A percentile compares a stretch with the other conserved stretches of the same genome.
Conservation (phyloP, 2,113 vertebrate genomes). For the Pterocles burchelli region DNA sequence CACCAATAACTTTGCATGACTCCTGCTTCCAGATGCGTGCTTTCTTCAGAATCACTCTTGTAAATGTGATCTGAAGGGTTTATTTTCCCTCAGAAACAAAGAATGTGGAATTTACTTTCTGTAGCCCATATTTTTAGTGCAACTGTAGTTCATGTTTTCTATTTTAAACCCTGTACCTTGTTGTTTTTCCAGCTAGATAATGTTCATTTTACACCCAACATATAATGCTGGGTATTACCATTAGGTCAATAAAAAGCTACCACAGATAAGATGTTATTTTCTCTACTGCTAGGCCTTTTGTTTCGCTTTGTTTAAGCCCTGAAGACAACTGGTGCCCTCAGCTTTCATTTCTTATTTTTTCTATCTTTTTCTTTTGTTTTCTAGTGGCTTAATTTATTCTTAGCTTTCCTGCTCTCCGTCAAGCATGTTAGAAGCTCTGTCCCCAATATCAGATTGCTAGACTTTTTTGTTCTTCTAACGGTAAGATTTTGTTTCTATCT, state of each 20-base stretch:
- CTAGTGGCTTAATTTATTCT: not conserved
- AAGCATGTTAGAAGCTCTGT: not conserved
- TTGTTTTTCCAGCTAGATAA: not conserved
- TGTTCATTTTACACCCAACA: constrained; percentile 34
- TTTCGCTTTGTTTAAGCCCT: not conserved
- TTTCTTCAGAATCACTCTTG: constrained; percentile 9
- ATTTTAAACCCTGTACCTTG: constrained; percentile 38
- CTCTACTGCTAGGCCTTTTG: not conserved
- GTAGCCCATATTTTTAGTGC: constrained; percentile 7
- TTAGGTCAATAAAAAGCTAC: constrained; percentile 34
- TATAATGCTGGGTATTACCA: constrained; percentile 42
- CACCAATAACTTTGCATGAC: constrained; percentile 27
- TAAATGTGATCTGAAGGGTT: constrained; percentile 47
- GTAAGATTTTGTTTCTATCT: not conserved
- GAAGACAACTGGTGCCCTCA: not conserved
- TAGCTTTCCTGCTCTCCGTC: not conserved
- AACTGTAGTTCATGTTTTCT: constrained; percentile 26
- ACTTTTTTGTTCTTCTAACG: not conserved
- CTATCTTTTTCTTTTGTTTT: not conserved
- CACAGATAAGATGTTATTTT: constrained; percentile 4
- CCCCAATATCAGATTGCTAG: not conserved
- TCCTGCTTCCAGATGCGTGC: constrained; percentile 4
- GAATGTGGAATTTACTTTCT: not conserved
- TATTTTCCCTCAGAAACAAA: constrained; percentile 50
- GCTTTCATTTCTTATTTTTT: not conserved